phyloP scores from a whole-genome alignment of 1,140 invertebrate genomes.

The Oreohelix idahoensis region DNA sequence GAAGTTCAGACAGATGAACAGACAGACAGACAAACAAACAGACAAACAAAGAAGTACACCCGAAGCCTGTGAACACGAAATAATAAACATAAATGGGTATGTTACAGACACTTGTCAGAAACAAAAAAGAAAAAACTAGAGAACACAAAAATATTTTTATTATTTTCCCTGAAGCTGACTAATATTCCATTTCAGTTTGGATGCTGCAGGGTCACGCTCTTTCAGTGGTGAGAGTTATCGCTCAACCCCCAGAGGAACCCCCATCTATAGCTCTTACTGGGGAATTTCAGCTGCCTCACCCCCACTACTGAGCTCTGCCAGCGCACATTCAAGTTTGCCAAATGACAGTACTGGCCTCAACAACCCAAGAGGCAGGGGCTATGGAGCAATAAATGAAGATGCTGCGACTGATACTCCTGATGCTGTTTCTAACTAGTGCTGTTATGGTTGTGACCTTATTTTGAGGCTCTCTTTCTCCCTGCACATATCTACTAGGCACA shows the following conservation, averaged over 20 bases:
- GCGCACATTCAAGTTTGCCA: not conserved
- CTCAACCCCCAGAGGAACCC: not conserved
- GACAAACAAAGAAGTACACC: too few relatives aligned
- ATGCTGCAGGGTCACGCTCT: not conserved
- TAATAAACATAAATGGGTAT: too few relatives aligned
- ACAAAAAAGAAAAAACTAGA: too few relatives aligned
- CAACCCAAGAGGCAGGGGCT: not conserved
- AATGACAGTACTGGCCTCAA: not conserved
- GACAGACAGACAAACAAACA: too few relatives aligned
- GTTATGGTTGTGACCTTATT: not conserved
- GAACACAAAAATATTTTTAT: too few relatives aligned
- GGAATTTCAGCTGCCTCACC: not conserved
- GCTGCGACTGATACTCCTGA: not conserved
- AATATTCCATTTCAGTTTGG: constrained; percentile 15
- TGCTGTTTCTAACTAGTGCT: not conserved
- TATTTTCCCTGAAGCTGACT: too few relatives aligned
- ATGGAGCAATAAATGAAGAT: constrained; percentile 3
- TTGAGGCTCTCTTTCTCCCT: not conserved
- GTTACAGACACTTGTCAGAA: too few relatives aligned
- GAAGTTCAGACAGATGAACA: too few relatives aligned
- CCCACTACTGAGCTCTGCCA: not conserved
- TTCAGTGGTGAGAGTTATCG: not conserved
- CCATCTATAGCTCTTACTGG: not conserved
- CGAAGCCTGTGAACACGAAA: too few relatives aligned
- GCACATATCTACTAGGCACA: not conserved